Evolutionary conservation across 2,113 vertebrate genomes (phyloP).

Genomic region (Fregata magnificens): DNA sequence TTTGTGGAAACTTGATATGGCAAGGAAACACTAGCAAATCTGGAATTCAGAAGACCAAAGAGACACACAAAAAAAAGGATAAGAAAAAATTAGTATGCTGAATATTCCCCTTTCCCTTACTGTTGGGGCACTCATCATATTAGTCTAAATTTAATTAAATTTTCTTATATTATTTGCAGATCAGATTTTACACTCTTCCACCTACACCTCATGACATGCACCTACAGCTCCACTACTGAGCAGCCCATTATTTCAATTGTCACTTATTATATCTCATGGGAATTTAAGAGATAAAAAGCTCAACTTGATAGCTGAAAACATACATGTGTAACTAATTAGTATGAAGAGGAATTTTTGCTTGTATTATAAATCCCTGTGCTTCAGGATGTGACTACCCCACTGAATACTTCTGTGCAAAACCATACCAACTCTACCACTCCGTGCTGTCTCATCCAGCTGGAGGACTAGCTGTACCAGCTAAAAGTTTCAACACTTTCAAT

Average conservation of each 20-base stretch:
- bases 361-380: not conserved
- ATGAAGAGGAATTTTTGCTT: not conserved
- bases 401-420: not conserved
- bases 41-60: not conserved
- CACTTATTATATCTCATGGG: not conserved
- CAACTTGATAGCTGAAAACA: not conserved
- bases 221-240: not conserved
- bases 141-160: not conserved
- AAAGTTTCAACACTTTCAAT: not conserved
- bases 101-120: not conserved
- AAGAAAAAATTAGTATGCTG: not conserved
- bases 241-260: not conserved
- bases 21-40: not conserved
- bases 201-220: not conserved
- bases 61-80: not conserved
- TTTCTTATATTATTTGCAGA: not conserved
- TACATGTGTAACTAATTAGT: not conserved
- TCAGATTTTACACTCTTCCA: not conserved
- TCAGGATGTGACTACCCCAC: not conserved
- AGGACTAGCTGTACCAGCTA: not conserved
- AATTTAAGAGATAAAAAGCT: not conserved
- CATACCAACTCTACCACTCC: rapidly evolving
- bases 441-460: rapidly evolving
- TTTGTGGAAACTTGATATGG: not conserved
- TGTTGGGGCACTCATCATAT: not conserved